These are phyloP conservation scores for Nothoprocta pentlandii DNA, from an alignment of 2,113 vertebrate species.

Conservation along the genomic window DNA sequence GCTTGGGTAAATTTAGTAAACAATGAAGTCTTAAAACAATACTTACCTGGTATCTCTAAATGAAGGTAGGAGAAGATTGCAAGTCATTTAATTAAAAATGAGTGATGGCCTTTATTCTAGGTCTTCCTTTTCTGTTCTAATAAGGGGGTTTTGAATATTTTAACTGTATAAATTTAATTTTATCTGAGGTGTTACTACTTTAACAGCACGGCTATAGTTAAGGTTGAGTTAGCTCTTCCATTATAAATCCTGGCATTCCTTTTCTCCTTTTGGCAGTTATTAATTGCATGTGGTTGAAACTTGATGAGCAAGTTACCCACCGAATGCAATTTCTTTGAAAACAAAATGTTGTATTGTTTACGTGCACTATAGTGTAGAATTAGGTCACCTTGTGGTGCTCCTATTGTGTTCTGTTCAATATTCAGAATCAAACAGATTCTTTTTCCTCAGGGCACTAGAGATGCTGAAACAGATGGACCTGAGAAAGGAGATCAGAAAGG, in stretches of 20 bases:
- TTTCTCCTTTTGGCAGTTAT: conserved; percentile 62
- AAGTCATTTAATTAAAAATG: neutral
- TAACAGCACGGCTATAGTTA: conserved; percentile 76
- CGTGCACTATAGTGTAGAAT: conserved; percentile 73
- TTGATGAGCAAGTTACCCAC: conserved; percentile 61
- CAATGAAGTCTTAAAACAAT: neutral
- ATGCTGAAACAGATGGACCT: conserved; percentile 91
- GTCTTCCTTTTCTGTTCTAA: neutral
- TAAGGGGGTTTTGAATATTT: neutral
- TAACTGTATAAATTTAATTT: neutral
- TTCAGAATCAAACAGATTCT: conserved; percentile 82
- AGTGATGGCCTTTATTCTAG: neutral
- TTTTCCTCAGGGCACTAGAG: conserved; percentile 90
- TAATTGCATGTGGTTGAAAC: conserved; percentile 71
- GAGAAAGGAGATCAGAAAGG: conserved; percentile 93
- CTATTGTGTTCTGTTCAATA: conserved; percentile 77
- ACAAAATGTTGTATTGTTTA: conserved; percentile 69
- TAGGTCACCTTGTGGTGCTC: conserved; percentile 73
- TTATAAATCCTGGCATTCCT: conserved; percentile 76
- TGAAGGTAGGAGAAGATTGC: neutral
- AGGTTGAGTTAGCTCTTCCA: conserved; percentile 79
- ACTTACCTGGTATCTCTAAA: conserved; percentile 8
- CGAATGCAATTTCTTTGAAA: conserved; percentile 65
- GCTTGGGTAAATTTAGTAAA: conserved; percentile 12
- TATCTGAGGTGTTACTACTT: conserved; percentile 62